Evolutionary conservation across 2,888 invertebrate species (phyloP).

Genomic region (Onthophagus sagittarius): DNA sequence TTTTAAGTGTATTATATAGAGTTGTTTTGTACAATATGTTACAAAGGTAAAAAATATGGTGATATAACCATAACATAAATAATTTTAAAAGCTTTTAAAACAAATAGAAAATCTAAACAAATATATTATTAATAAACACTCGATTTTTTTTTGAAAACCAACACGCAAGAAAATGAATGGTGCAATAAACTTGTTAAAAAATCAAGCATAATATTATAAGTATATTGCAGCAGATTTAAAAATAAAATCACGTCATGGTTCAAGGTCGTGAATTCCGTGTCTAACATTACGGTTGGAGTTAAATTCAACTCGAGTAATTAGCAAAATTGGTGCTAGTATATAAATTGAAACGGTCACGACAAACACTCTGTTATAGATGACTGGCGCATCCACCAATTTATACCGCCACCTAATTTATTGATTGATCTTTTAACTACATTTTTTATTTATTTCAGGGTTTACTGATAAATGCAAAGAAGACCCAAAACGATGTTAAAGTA

Average conservation of each 20-base stretch:
- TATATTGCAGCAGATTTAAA: neutral
- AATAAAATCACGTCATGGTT: neutral
- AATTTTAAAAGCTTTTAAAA: too few species aligned
- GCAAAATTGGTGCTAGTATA: neutral
- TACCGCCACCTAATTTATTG: neutral
- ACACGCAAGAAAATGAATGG: neutral
- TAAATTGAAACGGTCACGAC: neutral
- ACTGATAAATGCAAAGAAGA: constrained; percentile 79
- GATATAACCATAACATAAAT: too few species aligned
- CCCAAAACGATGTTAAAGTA: constrained; percentile 83
- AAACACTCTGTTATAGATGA: neutral
- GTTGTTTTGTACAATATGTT: too few species aligned
- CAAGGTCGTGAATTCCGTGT: neutral
- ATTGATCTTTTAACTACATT: constrained; percentile 15
- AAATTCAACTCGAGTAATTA: neutral
- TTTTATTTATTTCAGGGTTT: constrained; percentile 60
- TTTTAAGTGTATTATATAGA: too few species aligned
- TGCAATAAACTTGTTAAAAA: neutral
- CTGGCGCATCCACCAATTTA: neutral
- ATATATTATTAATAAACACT: too few species aligned
- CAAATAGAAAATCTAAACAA: too few species aligned
- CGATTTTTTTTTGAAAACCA: too few species aligned
- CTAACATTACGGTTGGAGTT: neutral
- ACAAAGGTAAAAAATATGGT: too few species aligned
- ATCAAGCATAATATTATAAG: neutral